A percentile compares a stretch with the other conserved stretches of the same genome.
Conservation (phyloP, 1,140 invertebrate species). For the Tetragonula clypearis region DNA sequence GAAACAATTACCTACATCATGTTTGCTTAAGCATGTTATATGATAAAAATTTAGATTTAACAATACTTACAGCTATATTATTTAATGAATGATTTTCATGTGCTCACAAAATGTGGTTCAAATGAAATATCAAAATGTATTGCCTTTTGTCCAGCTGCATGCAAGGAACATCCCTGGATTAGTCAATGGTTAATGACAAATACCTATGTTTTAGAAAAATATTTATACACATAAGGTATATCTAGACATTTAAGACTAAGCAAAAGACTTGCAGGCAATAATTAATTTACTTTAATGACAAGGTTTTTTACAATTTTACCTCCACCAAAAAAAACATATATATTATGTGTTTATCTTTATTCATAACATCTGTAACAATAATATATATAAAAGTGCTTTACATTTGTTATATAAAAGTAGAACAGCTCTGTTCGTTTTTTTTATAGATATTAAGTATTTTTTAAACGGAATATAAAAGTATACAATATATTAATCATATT, state of each 20-base stretch:
- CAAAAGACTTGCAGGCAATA: constrained; percentile 1
- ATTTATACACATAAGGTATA: constrained; percentile 32
- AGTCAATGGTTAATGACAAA: constrained; percentile 70
- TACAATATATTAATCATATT: constrained; percentile 63
- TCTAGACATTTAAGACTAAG: not conserved
- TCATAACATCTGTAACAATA: constrained; percentile 63
- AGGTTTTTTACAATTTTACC: constrained; percentile 16
- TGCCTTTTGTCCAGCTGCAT: constrained; percentile 78
- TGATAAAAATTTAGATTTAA: constrained; percentile 2
- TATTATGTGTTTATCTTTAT: constrained; percentile 58
- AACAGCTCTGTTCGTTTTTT: constrained; percentile 53
- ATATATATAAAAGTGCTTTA: constrained; percentile 65
- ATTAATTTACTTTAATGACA: constrained; percentile 31
- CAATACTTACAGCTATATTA: constrained; percentile 44
- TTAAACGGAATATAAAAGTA: constrained; percentile 63
- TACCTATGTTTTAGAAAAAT: constrained; percentile 53
- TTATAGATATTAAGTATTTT: constrained; percentile 55
- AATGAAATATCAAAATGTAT: constrained; percentile 71
- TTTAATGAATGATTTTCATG: constrained; percentile 61
- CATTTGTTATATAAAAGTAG: constrained; percentile 63
- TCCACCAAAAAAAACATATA: constrained; percentile 30
- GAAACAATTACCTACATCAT: constrained; percentile 1
- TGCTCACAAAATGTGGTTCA: constrained; percentile 71
- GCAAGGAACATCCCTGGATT: constrained; percentile 74
- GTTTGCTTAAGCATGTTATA: not conserved